Evolutionary conservation across 1,140 invertebrate species (phyloP).

Genomic region (Philotrypesis tridentata): DNA sequence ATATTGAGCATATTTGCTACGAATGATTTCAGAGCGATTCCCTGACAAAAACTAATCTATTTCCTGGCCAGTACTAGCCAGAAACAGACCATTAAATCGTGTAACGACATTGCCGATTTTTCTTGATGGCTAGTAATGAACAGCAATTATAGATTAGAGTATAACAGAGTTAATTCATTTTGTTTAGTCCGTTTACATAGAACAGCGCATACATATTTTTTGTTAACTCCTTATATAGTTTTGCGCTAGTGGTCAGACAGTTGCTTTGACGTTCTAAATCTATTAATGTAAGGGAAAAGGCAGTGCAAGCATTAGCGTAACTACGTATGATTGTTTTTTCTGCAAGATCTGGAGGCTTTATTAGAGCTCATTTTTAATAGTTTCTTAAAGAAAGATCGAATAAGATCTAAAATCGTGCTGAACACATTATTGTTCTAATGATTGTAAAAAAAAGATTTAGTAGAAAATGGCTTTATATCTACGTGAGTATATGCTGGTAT

Average conservation of each 20-base stretch:
- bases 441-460: conserved; percentile 19
- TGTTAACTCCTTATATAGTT: conserved; percentile 28
- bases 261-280: conserved; percentile 43
- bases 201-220: conserved; percentile 40
- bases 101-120: too few relatives aligned
- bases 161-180: too few relatives aligned
- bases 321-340: conserved; percentile 42
- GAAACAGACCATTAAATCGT: too few relatives aligned
- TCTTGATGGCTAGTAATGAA: too few relatives aligned
- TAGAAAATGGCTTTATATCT: conserved; percentile 20
- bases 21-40: conserved; percentile 17
- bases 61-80: too few relatives aligned
- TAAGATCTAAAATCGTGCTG: background rate
- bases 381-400: conserved; percentile 13
- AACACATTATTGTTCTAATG: conserved; percentile 26
- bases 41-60: too few relatives aligned
- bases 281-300: conserved; percentile 53
- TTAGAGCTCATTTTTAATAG: conserved; percentile 18
- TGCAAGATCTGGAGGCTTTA: conserved; percentile 30
- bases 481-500: background rate
- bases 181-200: conserved; percentile 45
- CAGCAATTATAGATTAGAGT: too few relatives aligned
- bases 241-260: conserved; percentile 53
- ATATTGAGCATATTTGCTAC: background rate
- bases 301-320: conserved; percentile 60